phyloP scores from a whole-genome alignment of 2,888 invertebrate species.

The Saturnia pavonia region DNA sequence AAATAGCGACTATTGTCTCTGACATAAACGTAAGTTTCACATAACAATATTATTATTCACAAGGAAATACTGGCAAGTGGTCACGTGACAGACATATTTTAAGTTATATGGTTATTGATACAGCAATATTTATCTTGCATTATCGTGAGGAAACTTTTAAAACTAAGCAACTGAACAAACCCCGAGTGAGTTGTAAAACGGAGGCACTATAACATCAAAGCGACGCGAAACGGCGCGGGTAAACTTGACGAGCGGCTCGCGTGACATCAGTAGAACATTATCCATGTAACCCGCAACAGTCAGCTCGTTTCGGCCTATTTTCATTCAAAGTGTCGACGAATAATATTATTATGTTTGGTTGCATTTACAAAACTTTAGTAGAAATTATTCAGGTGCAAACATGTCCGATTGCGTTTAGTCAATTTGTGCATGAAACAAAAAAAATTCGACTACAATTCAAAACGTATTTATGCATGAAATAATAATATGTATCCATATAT shows the following conservation, averaged over 20 bases:
- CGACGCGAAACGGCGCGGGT: slow-evolving; percentile 15
- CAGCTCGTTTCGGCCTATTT: slow-evolving; percentile 3
- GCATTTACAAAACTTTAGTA: neutral
- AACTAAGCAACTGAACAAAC: slow-evolving; percentile 13
- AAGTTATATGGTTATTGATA: neutral
- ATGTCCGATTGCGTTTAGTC: slow-evolving; percentile 19
- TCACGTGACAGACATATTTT: neutral
- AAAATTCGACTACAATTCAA: neutral
- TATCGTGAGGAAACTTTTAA: neutral
- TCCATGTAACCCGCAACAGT: slow-evolving; percentile 32
- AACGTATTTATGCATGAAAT: neutral
- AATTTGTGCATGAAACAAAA: neutral
- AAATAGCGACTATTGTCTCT: neutral
- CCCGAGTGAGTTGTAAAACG: slow-evolving; percentile 54
- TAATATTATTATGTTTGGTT: neutral
- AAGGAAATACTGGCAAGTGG: neutral
- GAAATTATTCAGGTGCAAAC: neutral
- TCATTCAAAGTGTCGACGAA: slow-evolving; percentile 1
- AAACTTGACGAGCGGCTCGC: slow-evolving; percentile 70
- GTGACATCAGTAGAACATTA: slow-evolving; percentile 61
- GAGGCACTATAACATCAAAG: slow-evolving; percentile 17
- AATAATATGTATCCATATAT: neutral
- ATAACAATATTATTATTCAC: neutral
- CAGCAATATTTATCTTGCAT: neutral
- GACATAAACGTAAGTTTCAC: neutral